These are phyloP conservation scores for Xenopus tropicalis DNA, from an alignment of 2,113 vertebrate species.

Conservation along the genomic window UCB_Xtro_10.0 CM004445.2:140128501-140129000, in stretches of 20 bases:
- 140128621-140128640: conserved; percentile 13
- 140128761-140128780: not conserved
- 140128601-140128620: conserved; percentile 2
- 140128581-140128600: conserved; percentile 6
- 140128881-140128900: not conserved
- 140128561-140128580: conserved; percentile 12
- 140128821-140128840: not conserved
- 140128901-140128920: not conserved
- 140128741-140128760: not conserved
- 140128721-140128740: not conserved
- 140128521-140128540: conserved; percentile 36
- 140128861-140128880: not conserved
- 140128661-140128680: conserved; percentile 2
- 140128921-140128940: conserved; percentile 21
- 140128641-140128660: conserved; percentile 10
- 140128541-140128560: not conserved
- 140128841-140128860: not conserved
- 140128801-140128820: not conserved
- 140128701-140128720: not conserved
- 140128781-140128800: not conserved
- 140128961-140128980: not conserved
- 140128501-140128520: conserved; percentile 14
- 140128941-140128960: conserved; percentile 36
- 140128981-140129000: not conserved
- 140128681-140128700: not conserved